Evolutionary conservation across 2,888 invertebrate genomes (phyloP).

Genomic region (Hypsopygia costalis): DNA sequence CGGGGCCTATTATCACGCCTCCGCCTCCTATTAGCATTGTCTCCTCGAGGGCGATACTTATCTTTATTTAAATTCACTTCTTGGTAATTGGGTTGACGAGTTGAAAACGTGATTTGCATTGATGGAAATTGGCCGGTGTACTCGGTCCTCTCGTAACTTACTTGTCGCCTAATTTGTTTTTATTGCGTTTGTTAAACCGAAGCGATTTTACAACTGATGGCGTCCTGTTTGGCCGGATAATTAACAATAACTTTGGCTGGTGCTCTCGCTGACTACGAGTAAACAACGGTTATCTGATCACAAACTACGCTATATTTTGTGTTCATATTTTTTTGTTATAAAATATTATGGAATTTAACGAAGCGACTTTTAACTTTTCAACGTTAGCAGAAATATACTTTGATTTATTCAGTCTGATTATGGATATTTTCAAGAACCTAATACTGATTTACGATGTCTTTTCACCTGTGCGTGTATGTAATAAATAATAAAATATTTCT

Average conservation of each 20-base stretch:
- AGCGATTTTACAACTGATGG: constrained; percentile 35
- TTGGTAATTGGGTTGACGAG: constrained; percentile 81
- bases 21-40: constrained; percentile 79
- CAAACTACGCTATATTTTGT: not conserved
- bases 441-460: no score
- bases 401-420: no score
- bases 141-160: constrained; percentile 58
- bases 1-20: constrained; percentile 76
- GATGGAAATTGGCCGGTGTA: constrained; percentile 75
- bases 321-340: no score
- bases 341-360: no score
- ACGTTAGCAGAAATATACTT: no score
- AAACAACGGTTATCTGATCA: not conserved
- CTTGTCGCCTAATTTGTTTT: constrained; percentile 64
- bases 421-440: no score
- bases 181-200: constrained; percentile 60
- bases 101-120: constrained; percentile 81
- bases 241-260: constrained; percentile 4
- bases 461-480: no score
- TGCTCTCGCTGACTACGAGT: not conserved
- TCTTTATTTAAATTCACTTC: constrained; percentile 81
- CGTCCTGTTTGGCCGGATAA: constrained; percentile 10
- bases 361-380: no score
- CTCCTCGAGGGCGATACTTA: constrained; percentile 80
- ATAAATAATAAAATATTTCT: no score